Percentiles rank a stretch among this genome's conserved stretches.
Conservation (phyloP, 2,797 vertebrate species). For the Acipenser transmontanus region DNA sequence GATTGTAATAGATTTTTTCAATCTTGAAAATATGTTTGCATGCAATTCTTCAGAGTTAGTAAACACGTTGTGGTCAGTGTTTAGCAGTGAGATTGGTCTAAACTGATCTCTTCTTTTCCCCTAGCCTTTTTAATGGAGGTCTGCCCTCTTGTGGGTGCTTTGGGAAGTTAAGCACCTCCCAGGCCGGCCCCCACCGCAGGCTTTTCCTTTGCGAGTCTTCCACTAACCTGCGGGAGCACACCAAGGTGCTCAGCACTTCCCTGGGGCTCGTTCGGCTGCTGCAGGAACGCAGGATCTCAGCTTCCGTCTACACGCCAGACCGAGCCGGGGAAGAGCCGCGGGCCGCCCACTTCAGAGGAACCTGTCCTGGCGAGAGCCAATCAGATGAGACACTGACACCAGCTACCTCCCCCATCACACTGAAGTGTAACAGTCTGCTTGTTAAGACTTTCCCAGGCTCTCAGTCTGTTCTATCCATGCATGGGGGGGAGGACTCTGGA, state of each 20-base stretch:
- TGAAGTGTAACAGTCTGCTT: not conserved
- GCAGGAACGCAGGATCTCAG: slow-evolving; percentile 62
- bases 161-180: slow-evolving; percentile 55
- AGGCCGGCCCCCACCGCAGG: slow-evolving; percentile 17
- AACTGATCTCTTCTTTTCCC: slow-evolving; percentile 11
- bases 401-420: slow-evolving; percentile 9
- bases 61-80: not conserved
- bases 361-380: not conserved
- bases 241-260: slow-evolving; percentile 25
- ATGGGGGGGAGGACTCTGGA: rapidly evolving
- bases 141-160: slow-evolving; percentile 66
- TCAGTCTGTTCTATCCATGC: not conserved
- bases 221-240: slow-evolving; percentile 16
- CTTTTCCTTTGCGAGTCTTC: slow-evolving; percentile 2
- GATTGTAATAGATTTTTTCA: too few relatives aligned
- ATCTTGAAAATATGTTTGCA: not conserved
- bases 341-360: rapidly evolving
- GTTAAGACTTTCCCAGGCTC: slow-evolving; percentile 9
- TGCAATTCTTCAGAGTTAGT: not conserved
- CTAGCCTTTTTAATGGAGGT: slow-evolving; percentile 62
- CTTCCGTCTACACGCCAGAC: slow-evolving; percentile 27
- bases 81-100: not conserved
- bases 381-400: not conserved
- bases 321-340: slow-evolving; percentile 1
- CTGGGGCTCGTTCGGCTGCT: slow-evolving; percentile 65